Conservation (phyloP, 92 coral and sea anemone genomes). For the Phenganax subtilis region DNA sequence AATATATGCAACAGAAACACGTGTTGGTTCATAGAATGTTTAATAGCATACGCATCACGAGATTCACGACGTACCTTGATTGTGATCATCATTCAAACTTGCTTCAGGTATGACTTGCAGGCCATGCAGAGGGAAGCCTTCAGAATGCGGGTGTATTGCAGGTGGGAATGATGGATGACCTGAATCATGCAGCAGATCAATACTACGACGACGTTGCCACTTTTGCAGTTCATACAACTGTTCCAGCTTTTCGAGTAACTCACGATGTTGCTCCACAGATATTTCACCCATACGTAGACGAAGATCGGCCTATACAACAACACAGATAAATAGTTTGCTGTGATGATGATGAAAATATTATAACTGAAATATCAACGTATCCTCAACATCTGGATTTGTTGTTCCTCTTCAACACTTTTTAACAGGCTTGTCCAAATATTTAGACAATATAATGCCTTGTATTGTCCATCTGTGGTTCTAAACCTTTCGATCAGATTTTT, state of each 20-base stretch:
- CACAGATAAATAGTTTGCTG: slow-evolving; percentile 1
- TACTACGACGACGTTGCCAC: slow-evolving; percentile 58
- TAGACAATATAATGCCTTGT: too few species aligned
- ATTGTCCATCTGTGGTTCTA: background rate
- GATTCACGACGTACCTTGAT: background rate
- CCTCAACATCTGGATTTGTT: background rate
- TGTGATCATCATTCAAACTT: slow-evolving; percentile 1
- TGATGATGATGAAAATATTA: background rate
- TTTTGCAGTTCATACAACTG: slow-evolving; percentile 88
- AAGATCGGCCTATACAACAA: slow-evolving; percentile 59
- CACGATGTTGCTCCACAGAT: slow-evolving; percentile 80
- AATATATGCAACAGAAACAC: too few species aligned
- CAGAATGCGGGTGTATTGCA: slow-evolving; percentile 21
- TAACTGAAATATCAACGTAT: background rate
- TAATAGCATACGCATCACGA: background rate
- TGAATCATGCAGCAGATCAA: slow-evolving; percentile 14
- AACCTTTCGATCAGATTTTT: background rate
- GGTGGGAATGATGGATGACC: slow-evolving; percentile 3
- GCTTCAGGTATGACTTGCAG: background rate
- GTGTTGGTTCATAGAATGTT: too few species aligned
- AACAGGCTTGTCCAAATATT: too few species aligned
- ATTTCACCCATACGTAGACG: slow-evolving; percentile 70
- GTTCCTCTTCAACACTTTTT: background rate
- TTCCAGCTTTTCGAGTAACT: slow-evolving; percentile 74
- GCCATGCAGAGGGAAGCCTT: background rate